Evolutionary conservation across 2,113 vertebrate genomes (phyloP), one percentile per base, ranked within the genome.

Genomic region (Oncorhynchus gorbuscha): DNA sequence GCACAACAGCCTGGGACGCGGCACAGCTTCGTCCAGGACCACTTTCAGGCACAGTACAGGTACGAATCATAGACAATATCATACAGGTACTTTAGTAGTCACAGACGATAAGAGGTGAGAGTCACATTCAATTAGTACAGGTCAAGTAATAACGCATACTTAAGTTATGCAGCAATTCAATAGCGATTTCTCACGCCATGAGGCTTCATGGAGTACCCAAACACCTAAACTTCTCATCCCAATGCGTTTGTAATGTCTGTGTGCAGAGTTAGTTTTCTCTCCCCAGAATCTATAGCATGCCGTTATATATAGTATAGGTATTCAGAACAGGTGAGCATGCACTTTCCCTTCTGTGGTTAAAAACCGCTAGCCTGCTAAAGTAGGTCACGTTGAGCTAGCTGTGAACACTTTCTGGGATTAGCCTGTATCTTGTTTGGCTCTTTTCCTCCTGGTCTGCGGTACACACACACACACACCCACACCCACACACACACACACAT

Each of bases 31-130:
- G 97, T 98, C 69, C 95, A 97, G 82, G 97, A 94, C 81, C 96
- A 97, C 87, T 98, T 99, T 86, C 97, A 99, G 89, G 97, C 97
- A 0, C 97, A 98, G 84, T 98, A 98, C 92, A 96, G 96, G 96
- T 97, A 86, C 93, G 1, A 75, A 24, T 32, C 26, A 24, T 68
- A 66, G 18, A 11, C 8, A 11, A 18, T 18, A 12, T 3, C 68
- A 45, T 6, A 69, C 68, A 69, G 22, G 14, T 26, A 0, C 22
- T 4, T 12, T 30, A 45, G 9, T 14, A 5, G 55, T 58, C 59
- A 62, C 59, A 62, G 59, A n/a, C n/a, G 1, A 62, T 2, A 22
- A n/a, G 20, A 62, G 59, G 16, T 16, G n/a, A 62, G 59, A n/a
- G n/a, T 62, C n/a, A 62, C 18, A 62, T 13, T 8, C 20, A 24